Evolutionary conservation across 2,888 invertebrate species (phyloP).

Genomic region (Drosophila peninsularis): DNA sequence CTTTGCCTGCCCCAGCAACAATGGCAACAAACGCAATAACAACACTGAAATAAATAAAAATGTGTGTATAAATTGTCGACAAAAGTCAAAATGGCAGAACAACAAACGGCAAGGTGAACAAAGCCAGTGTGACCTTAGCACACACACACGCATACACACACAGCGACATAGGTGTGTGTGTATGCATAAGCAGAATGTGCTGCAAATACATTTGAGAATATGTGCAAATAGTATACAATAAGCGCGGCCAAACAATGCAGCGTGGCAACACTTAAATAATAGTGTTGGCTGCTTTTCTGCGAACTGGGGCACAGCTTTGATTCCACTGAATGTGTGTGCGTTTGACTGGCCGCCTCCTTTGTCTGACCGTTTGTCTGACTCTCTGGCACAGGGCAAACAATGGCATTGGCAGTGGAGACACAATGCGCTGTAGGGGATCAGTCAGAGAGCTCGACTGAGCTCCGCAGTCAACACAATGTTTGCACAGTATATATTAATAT

Average conservation of each 20-base stretch:
- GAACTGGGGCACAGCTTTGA: slow-evolving; percentile 32
- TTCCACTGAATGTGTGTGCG: background rate
- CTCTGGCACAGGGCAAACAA: slow-evolving; percentile 31
- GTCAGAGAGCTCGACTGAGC: slow-evolving; percentile 9
- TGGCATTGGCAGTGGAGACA: slow-evolving; percentile 22
- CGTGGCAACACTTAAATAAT: slow-evolving; percentile 63
- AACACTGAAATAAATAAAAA: slow-evolving; percentile 71
- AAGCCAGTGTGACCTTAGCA: slow-evolving; percentile 69
- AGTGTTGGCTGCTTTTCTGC: slow-evolving; percentile 48
- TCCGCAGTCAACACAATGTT: slow-evolving; percentile 22
- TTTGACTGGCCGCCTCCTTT: slow-evolving; percentile 22
- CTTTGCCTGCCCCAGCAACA: slow-evolving; percentile 54
- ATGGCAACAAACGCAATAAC: slow-evolving; percentile 26
- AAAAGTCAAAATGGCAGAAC: slow-evolving; percentile 71
- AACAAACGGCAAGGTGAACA: slow-evolving; percentile 49
- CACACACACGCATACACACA: background rate
- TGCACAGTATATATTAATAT: background rate
- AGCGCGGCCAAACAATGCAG: slow-evolving; percentile 64
- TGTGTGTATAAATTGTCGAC: slow-evolving; percentile 71
- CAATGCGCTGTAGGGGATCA: background rate
- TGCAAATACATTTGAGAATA: slow-evolving; percentile 50
- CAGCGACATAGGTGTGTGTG: background rate
- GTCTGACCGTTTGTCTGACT: slow-evolving; percentile 32
- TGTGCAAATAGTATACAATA: slow-evolving; percentile 54
- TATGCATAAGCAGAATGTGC: slow-evolving; percentile 22